phyloP scores from a whole-genome alignment of 2,888 invertebrate genomes.

The Drosophila fulvimacula region DNA sequence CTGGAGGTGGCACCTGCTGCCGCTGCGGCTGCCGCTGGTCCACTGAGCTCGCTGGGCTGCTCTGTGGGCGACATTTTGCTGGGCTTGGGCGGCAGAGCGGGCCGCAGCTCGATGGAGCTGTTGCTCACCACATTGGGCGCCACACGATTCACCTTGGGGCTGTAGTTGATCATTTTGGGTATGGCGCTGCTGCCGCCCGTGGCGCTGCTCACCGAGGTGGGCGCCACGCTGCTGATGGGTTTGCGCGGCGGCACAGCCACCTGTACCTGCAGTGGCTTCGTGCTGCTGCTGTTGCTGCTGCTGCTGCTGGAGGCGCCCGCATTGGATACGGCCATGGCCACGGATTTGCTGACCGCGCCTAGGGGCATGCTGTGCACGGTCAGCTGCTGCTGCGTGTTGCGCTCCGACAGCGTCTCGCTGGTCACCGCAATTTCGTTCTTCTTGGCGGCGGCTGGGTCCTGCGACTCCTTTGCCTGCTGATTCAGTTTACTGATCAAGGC shows the following conservation, averaged over 20 bases:
- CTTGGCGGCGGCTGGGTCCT: constrained; percentile 45
- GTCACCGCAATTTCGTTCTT: constrained; percentile 79
- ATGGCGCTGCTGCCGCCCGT: constrained; percentile 51
- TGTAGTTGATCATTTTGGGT: constrained; percentile 84
- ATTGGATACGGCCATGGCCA: constrained; percentile 82
- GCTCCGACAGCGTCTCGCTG: constrained; percentile 79
- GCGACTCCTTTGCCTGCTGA: constrained; percentile 58
- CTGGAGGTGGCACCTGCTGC: constrained; percentile 18
- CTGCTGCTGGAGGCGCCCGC: constrained; percentile 38
- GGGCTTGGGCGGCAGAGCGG: constrained; percentile 94
- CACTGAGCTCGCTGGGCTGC: constrained; percentile 16
- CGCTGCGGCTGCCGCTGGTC: constrained; percentile 78
- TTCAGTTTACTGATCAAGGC: constrained; percentile 75
- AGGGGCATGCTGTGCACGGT: constrained; percentile 87
- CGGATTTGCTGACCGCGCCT: constrained; percentile 84
- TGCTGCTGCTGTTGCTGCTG: constrained; percentile 19
- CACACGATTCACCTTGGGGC: constrained; percentile 85
- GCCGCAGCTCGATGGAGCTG: constrained; percentile 85
- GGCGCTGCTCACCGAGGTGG: constrained; percentile 87
- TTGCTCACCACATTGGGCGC: constrained; percentile 81
- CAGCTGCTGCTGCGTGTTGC: constrained; percentile 85
- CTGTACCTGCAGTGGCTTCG: constrained; percentile 58
- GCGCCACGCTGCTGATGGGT: constrained; percentile 94
- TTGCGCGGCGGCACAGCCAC: constrained; percentile 87
- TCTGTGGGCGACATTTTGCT: constrained; percentile 85